Percentiles rank a stretch among this genome's conserved stretches.
phyloP scores from a whole-genome alignment of 2,797 vertebrate species.

The Fundulus diaphanus region DNA sequence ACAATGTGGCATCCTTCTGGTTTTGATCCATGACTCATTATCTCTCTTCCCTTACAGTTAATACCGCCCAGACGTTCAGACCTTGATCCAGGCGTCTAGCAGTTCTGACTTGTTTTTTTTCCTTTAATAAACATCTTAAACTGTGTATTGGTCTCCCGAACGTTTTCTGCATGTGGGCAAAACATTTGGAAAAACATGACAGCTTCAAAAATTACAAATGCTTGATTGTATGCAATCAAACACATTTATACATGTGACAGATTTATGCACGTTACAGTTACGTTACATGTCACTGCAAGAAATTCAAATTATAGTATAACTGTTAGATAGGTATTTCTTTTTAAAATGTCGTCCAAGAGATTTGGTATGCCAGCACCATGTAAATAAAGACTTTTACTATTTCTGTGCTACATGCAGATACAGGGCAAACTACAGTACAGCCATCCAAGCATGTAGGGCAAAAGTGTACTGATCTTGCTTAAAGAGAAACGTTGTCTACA shows the following conservation, averaged over 20 bases:
- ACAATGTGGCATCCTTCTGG: too few species aligned
- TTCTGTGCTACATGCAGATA: not conserved
- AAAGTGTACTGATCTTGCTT: not conserved
- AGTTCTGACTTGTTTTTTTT: too few species aligned
- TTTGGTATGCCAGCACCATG: not conserved
- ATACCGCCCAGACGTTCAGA: too few species aligned
- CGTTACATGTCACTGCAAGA: not conserved
- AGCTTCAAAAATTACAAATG: not conserved
- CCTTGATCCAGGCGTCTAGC: too few species aligned
- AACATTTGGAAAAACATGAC: not conserved
- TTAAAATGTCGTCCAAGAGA: not conserved
- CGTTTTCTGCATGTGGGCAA: too few species aligned
- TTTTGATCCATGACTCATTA: too few species aligned
- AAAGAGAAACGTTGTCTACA: not conserved
- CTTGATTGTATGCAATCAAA: not conserved
- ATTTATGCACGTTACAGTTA: not conserved
- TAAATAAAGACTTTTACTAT: not conserved
- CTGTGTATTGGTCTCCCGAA: too few species aligned
- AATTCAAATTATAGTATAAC: not conserved
- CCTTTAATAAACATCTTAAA: too few species aligned
- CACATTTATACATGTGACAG: not conserved
- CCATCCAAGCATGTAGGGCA: not conserved
- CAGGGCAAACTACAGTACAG: not conserved
- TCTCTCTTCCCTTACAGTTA: too few species aligned
- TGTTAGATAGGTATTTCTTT: not conserved